Evolutionary conservation across 1,140 invertebrate species (phyloP).

Genomic region (Venturia canescens): DNA sequence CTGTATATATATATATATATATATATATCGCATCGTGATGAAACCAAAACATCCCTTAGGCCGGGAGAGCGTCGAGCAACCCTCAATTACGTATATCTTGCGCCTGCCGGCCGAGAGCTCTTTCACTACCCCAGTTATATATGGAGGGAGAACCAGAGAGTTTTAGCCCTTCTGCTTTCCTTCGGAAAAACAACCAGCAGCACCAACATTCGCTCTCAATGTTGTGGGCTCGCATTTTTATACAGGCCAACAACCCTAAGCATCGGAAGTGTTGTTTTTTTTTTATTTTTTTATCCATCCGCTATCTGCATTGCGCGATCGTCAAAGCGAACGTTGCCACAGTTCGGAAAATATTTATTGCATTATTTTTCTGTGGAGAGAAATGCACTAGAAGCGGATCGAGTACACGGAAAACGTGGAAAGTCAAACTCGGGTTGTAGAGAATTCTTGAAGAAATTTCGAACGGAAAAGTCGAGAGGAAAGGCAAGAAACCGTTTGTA

Average conservation of each 20-base stretch:
- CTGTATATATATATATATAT: neutral
- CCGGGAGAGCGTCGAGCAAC: constrained; percentile 57
- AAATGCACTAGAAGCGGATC: neutral
- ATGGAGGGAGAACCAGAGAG: neutral
- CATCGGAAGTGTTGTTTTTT: neutral
- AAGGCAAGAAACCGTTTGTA: too few species aligned
- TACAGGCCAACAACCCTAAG: constrained; percentile 17
- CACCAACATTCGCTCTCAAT: constrained; percentile 13
- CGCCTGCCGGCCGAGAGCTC: constrained; percentile 51
- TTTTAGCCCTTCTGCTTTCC: constrained; percentile 21
- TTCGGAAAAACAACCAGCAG: constrained; percentile 24
- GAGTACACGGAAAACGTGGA: neutral
- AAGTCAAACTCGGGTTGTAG: too few species aligned
- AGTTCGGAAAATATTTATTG: too few species aligned
- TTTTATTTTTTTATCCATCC: constrained; percentile 4
- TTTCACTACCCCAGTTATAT: neutral
- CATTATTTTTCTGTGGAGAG: neutral
- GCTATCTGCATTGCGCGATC: neutral
- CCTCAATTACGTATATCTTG: constrained; percentile 65
- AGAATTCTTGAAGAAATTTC: too few species aligned
- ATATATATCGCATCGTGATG: constrained; percentile 64
- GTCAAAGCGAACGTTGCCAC: neutral
- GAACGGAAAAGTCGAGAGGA: too few species aligned
- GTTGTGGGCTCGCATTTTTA: neutral
- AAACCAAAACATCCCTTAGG: constrained; percentile 74